Conservation (phyloP, 2,888 invertebrate genomes). For the Drosophila nigricruria region DNA sequence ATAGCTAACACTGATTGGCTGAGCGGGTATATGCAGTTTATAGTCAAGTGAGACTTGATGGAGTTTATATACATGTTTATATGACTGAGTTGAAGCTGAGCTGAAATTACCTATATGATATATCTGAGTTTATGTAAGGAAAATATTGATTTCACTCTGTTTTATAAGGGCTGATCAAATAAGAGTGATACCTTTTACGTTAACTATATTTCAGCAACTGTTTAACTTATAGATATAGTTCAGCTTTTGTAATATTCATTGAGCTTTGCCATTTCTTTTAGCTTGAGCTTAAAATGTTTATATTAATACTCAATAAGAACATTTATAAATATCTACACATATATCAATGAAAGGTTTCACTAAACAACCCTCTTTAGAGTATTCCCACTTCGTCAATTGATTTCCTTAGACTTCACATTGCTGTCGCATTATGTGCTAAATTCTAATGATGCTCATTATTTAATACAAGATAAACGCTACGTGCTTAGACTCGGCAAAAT, state of each 20-base stretch:
- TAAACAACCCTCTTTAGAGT: conserved; percentile 1
- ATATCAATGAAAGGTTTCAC: no score
- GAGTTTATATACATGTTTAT: neutral
- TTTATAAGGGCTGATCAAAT: no score
- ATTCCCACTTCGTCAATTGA: neutral
- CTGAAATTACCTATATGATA: neutral
- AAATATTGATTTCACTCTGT: no score
- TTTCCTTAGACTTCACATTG: neutral
- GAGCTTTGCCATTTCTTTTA: no score
- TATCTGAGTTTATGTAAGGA: neutral
- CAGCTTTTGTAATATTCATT: no score
- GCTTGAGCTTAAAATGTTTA: no score
- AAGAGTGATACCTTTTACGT: no score
- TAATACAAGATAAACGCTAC: conserved; percentile 67
- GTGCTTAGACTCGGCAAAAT: conserved; percentile 46
- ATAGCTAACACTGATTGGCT: conserved; percentile 10
- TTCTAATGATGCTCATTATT: conserved; percentile 71
- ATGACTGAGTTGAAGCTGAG: no score
- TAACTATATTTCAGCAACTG: no score
- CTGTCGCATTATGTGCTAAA: conserved; percentile 61
- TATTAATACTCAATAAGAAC: no score
- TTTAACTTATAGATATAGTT: no score
- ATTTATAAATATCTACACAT: no score
- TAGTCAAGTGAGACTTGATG: neutral
- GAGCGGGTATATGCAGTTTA: neutral